Evolutionary conservation across 53 echinoderm and acorn worm species (phyloP).

Genomic region (Stichopus horrens): DNA sequence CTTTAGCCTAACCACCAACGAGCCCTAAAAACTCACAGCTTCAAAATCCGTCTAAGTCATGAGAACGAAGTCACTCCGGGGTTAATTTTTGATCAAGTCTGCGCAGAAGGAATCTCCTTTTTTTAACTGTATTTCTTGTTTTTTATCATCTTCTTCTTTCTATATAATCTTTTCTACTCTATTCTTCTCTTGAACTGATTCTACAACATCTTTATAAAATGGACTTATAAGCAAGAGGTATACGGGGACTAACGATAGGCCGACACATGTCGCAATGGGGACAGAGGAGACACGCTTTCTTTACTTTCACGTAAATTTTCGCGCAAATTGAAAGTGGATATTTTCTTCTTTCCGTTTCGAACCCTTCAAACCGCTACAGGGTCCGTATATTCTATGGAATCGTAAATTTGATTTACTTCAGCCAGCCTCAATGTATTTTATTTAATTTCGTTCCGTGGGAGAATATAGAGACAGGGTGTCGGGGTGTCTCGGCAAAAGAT

Average conservation of each 20-base stretch:
- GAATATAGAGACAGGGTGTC: constrained; percentile 35
- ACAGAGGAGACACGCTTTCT: not conserved
- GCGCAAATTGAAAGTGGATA: constrained; percentile 49
- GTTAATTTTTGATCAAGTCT: constrained; percentile 45
- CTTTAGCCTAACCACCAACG: constrained; percentile 38
- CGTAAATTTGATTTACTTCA: constrained; percentile 47
- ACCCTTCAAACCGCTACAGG: constrained; percentile 41
- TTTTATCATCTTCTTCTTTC: not conserved
- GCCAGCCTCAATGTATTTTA: constrained; percentile 45
- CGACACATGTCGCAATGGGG: constrained; percentile 45
- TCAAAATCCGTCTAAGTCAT: constrained; percentile 17
- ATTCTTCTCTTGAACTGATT: not conserved
- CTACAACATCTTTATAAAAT: not conserved
- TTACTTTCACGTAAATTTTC: constrained; percentile 18
- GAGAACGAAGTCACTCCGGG: constrained; percentile 34
- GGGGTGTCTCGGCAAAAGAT: constrained; percentile 48
- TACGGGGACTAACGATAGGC: constrained; percentile 29
- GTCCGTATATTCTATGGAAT: constrained; percentile 40
- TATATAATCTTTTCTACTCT: not conserved
- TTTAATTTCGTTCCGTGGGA: constrained; percentile 30
- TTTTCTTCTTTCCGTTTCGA: constrained; percentile 2
- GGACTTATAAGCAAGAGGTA: too few species aligned
- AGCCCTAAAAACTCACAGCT: constrained; percentile 27
- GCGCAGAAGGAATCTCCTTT: not conserved
- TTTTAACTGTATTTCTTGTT: not conserved